Evolutionary conservation across 2,797 vertebrate species (phyloP), one percentile per base, ranked within the genome.

Genomic region (Cyclopterus lumpus): DNA sequence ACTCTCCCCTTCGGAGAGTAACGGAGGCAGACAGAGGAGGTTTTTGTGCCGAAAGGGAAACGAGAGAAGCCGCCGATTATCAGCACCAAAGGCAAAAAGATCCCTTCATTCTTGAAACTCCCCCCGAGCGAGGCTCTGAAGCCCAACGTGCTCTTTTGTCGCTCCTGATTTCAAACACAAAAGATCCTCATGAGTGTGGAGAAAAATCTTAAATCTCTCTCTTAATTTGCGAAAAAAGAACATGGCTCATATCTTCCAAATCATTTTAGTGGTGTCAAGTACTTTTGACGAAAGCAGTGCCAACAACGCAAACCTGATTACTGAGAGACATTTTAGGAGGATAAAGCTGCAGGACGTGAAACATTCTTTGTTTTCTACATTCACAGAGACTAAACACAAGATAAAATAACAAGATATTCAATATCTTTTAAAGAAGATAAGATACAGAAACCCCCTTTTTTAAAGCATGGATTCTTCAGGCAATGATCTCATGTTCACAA

Each of bases 11-110:
- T 84, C 15, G 3, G 79, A 88, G 78, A 88, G 73, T 57, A 78
- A 78, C 57, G 71, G 59, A 81, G 69, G 60, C 80, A 75, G 77
- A 93, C 90, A 93, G 86, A 91, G 89, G 88, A 86, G 53, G 66
- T 81, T 91, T 89, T 93, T 94, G 92, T 94, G 78, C 70, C 44
- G 62, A 80, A 80, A 62, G 86, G 82, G 87, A 88, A 93, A 93
- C 34, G 71, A 85, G 84, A 90, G 93, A 92, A 88, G 91, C 77
- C 55, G 76, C 77, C 70, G 90, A 92, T 93, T 93, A 92, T 86
- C 90, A 85, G 82, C 88, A 85, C 85, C 79, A 89, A 90, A 93
- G 86, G 86, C 73, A 77, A 89, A 53, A 14, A 51, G n/a, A 90
- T 87, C 87, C 76, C 89, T 71, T 88, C 90, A 80, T 82, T 85